phyloP scores from a whole-genome alignment of 23 tunicate species.

The Styela clava region DNA sequence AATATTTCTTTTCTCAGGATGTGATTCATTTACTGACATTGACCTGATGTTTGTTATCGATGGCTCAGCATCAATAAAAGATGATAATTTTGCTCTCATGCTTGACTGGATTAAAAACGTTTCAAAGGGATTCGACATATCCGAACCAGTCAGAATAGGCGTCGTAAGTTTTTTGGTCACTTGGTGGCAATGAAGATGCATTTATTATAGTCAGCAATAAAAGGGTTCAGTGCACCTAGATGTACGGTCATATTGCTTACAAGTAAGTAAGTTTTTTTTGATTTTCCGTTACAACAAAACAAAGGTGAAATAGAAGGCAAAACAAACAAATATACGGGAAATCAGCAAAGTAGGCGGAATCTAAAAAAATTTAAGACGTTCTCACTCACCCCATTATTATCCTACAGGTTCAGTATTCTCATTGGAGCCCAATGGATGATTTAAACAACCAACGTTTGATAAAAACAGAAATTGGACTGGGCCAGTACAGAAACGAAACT shows the following conservation, averaged over 20 bases:
- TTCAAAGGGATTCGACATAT: constrained; percentile 70
- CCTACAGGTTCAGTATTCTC: constrained; percentile 67
- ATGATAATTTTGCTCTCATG: background rate
- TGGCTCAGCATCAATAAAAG: constrained; percentile 23
- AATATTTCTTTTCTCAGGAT: too few species aligned
- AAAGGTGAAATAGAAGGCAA: too few species aligned
- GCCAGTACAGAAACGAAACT: constrained; percentile 31
- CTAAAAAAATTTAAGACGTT: too few species aligned
- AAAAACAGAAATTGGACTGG: constrained; percentile 67
- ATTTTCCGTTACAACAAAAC: too few species aligned
- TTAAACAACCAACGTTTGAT: constrained; percentile 46
- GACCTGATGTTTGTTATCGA: constrained; percentile 28
- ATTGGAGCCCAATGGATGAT: constrained; percentile 16
- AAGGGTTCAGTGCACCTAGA: too few species aligned
- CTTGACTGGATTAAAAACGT: constrained; percentile 54
- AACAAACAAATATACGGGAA: too few species aligned
- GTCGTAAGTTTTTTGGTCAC: constrained; percentile 74
- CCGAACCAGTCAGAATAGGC: constrained; percentile 65
- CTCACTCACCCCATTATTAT: too few species aligned
- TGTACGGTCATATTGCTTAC: too few species aligned
- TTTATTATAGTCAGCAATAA: background rate
- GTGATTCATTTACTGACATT: constrained; percentile 4
- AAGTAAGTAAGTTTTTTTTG: too few species aligned
- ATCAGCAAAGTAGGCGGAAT: too few species aligned
- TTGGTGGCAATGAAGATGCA: background rate